phyloP scores from a whole-genome alignment of 2,113 vertebrate species.

The Prochilodus magdalenae region DNA sequence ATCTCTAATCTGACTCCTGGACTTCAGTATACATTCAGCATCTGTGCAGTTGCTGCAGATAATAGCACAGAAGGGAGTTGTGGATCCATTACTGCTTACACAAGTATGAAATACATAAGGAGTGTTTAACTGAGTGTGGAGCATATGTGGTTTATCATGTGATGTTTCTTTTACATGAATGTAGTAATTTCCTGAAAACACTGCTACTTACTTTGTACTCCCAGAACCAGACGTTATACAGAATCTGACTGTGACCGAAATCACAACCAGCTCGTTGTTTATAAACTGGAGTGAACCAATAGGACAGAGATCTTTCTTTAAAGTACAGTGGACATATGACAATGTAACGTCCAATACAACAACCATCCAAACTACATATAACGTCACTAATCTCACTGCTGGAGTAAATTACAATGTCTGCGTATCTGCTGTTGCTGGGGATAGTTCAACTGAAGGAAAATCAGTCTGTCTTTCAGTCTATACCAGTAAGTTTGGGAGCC shows the following conservation, averaged over 20 bases:
- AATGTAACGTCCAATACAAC: neutral
- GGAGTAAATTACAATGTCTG: constrained; percentile 67
- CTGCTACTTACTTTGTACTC: no score
- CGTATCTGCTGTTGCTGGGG: constrained; percentile 66
- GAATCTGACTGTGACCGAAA: neutral
- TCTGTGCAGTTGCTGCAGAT: constrained; percentile 37
- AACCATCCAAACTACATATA: no score
- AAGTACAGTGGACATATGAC: neutral
- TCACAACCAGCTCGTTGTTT: constrained; percentile 14
- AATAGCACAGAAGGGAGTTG: constrained; percentile 15
- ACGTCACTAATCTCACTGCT: constrained; percentile 56
- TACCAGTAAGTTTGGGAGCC: constrained; percentile 73
- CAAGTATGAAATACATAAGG: constrained; percentile 33
- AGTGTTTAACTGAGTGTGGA: neutral
- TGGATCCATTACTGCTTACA: constrained; percentile 6
- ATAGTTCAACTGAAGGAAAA: constrained; percentile 9
- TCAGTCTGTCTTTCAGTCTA: constrained; percentile 43
- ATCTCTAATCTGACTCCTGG: constrained; percentile 55
- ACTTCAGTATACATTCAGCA: constrained; percentile 43
- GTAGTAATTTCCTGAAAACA: no score
- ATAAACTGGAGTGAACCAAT: neutral
- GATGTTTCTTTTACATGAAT: no score
- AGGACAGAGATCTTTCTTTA: neutral
- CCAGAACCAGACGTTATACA: neutral
- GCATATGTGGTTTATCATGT: no score